phyloP scores from a whole-genome alignment of 2,113 vertebrate genomes.

The Rynchops niger region DNA sequence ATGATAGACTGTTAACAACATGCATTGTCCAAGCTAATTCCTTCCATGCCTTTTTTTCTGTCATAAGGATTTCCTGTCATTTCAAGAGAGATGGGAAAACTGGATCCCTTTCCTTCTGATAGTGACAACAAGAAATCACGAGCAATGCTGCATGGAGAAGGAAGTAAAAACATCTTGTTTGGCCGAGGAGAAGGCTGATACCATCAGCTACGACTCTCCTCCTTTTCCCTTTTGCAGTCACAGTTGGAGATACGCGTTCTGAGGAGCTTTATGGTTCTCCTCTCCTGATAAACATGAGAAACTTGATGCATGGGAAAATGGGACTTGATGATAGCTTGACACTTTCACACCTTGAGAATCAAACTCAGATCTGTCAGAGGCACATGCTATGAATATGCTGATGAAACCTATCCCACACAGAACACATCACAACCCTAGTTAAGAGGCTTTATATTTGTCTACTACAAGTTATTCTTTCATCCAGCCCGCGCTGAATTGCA shows the following conservation, averaged over 20 bases:
- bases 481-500: neutral
- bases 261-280: neutral
- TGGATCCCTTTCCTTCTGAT: neutral
- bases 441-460: slow-evolving; percentile 36
- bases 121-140: neutral
- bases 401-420: slow-evolving; percentile 56
- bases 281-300: slow-evolving; percentile 43
- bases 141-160: neutral
- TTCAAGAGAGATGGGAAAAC: neutral
- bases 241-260: neutral
- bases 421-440: neutral
- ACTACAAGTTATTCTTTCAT: slow-evolving; percentile 52
- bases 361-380: slow-evolving; percentile 21
- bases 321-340: slow-evolving; percentile 60
- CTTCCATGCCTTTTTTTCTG: neutral
- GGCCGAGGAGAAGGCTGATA: neutral
- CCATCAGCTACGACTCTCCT: neutral
- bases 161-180: neutral
- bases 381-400: slow-evolving; percentile 34
- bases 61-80: neutral
- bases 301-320: slow-evolving; percentile 39
- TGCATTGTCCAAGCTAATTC: neutral
- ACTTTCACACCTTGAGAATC: slow-evolving; percentile 61
- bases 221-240: neutral
- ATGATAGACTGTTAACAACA: neutral